Evolutionary conservation across 2,113 vertebrate species (phyloP), one percentile per base, ranked within the genome.

Genomic region (Epinephelus cyanopodus): DNA sequence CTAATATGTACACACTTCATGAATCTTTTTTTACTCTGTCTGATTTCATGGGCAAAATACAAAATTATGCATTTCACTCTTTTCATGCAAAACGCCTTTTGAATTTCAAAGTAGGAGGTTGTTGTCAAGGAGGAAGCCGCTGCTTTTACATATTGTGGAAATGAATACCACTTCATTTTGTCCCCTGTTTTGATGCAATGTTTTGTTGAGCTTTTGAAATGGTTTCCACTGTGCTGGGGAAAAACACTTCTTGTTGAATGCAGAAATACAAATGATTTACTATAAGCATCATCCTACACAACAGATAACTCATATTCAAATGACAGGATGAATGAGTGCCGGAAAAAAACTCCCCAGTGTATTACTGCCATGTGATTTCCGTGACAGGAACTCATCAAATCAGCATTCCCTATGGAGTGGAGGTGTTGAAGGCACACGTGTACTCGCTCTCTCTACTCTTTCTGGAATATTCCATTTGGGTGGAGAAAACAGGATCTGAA

Each of bases 321-420:
- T 61, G 21, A 58, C 67, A 61, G 66, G 50, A 68, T 66, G 77
- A 83, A 52, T 52, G 72, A 70, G 3, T 25, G 25, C 13, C 21
- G 56, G 27, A 54, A 74, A 54, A 74, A 54, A 81, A 71, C 8
- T 76, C 80, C 77, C 71, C 27, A 29, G 76, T 57, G 67, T 18
- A 17, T 66, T 33, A 39, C 48, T 58, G 53, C 23, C 61, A 33
- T 61, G 50, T 53, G 71, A 79, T 75, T 79, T 72, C 53, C 64
- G 45, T 73, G 56, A 87, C 86, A 84, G 74, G 73, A 89, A 69
- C 84, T 81, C 85, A 83, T 90, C 86, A 86, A 79, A 82, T 81
- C 72, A 61, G 37, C 45, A 42, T 84, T 79, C 57, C 87, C 84
- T 2, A 2, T 7, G 63, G 77, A 61, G 79, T n/a, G 42, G 61